Base-by-base conservation (phyloP, 2,797 vertebrate genomes). In the Cephalopachus bancanus region DNA sequence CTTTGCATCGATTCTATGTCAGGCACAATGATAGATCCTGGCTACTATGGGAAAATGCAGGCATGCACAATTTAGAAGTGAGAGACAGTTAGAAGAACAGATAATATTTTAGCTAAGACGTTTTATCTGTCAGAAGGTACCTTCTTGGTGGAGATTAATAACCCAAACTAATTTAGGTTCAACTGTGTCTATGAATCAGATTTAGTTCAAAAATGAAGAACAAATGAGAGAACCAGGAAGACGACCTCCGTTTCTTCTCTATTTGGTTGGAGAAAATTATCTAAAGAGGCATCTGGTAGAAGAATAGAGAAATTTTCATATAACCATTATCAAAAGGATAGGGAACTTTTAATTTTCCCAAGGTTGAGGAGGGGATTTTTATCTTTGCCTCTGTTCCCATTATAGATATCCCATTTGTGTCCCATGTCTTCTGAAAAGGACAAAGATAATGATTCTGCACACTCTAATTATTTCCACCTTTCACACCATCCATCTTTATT, bases 161-260 rank as follows among this genome's bases (percentile, higher is more conserved):
- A 90, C 24, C 44, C 81, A 90, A 74, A 20, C 14, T 96, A 84
- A 93, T 28, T 53, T 15, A 84, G 12, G 30, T n/a, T 69, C 30
- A 79, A 51, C 76, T 37, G 44, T n/a, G 9, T 74, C 65, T 91
- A 81, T 37, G 33, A 33, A 75, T 59, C 59, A 74, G 37, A 88
- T 49, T 44, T 92, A 30, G 67, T 89, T 81, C 44, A 53, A 62
- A 96, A 96, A 93, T 86, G 20, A 22, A 75, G 55, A 75, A 53
- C 11, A 65, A 62, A 24, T 78, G 49, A 89, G 22, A 92, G n/a
- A 93, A 24, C 8, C 53, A 89, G 64, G 30, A 72, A 89, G 19
- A n/a, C 89, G 60, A 3, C 30, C 55, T 90, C 11, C 30, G 7
- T 93, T 84, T 93, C n/a, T 16, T 83, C 26, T 85, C 17, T 93